Evolutionary conservation across 2,797 vertebrate species (phyloP), one percentile per base, ranked within the genome.

Genomic region (Pogonophryne albipinna): DNA sequence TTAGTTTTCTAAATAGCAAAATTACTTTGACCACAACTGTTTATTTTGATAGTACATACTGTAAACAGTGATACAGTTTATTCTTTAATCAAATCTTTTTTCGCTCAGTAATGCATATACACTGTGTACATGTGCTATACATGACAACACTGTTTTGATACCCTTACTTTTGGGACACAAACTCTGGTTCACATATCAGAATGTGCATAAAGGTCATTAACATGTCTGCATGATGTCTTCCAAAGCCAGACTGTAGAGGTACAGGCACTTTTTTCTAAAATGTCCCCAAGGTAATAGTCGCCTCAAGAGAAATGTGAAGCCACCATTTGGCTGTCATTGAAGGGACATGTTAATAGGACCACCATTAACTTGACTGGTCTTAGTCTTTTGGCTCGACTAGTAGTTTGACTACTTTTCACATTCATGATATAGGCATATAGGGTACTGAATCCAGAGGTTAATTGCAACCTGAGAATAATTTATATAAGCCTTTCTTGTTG

Each of bases 281-380:
- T 64, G 17, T 38, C 69, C 53, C 31, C 0, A 3, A 14, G 57
- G 12, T 73, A 56, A 77, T 66, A 47, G 63, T 23, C 2, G 16
- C 58, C 71, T 72, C 55, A 44, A 63, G 59, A 75, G 51, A 72
- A 68, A 73, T 4, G 46, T 53, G 74, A 77, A 82, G 59, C 74
- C 41, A 23, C 56, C 66, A 80, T 76, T 60, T 76, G 41, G 38
- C 59, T 56, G 71, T 34, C 42, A 51, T 45, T 41, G 57, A 71
- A 50, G 65, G 50, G 56, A 64, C 70, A 62, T 0, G 14, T 41
- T 62, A 66, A 74, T 31, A 47, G 66, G 68, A 56, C 27, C 17
- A 46, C 34, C 71, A 62, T 65, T 84, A 70, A 65, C 63, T 23
- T 60, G 38, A 49, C 76, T 50, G 71, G 55, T 73, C 79, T 61